These are phyloP conservation scores for Psylliodes chrysocephalus DNA, from an alignment of 2,888 invertebrate genomes.

Conservation along the genomic window DNA sequence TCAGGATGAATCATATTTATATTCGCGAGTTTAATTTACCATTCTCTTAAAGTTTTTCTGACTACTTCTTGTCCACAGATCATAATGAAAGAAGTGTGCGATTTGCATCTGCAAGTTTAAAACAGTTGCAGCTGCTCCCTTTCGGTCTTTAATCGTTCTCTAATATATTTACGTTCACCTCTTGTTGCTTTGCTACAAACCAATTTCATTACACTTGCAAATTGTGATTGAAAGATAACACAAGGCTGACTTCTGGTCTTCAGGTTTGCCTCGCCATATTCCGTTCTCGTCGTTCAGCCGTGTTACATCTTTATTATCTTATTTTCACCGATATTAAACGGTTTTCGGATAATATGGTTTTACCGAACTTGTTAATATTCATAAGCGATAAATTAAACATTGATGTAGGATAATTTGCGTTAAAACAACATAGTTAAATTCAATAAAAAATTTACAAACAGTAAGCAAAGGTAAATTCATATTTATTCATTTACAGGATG, in stretches of 20 bases:
- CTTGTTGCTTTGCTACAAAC: conserved; percentile 51
- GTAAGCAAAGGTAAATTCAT: too few species aligned
- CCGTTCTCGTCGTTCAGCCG: neutral
- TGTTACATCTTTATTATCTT: neutral
- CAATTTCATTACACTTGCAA: conserved; percentile 52
- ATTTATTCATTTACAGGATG: too few species aligned
- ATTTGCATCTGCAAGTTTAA: conserved; percentile 53
- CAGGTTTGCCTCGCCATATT: neutral
- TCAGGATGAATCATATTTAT: too few species aligned
- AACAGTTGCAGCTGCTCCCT: conserved; percentile 53
- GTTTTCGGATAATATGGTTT: neutral
- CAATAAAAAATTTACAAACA: too few species aligned
- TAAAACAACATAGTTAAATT: too few species aligned
- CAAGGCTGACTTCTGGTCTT: conserved; percentile 37
- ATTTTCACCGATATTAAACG: neutral
- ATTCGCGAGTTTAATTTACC: too few species aligned
- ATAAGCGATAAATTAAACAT: too few species aligned
- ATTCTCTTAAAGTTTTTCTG: too few species aligned
- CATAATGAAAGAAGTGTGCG: conserved; percentile 42
- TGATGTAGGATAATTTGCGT: too few species aligned
- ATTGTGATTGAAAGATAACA: conserved; percentile 45
- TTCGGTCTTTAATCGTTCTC: conserved; percentile 50
- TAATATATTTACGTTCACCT: conserved; percentile 53
- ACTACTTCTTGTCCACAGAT: conserved; percentile 19
- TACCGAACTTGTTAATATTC: too few species aligned